These are phyloP conservation scores for Scolopax bukidnonensis DNA, from an alignment of 2,797 vertebrate genomes.

Conservation along the genomic window DNA sequence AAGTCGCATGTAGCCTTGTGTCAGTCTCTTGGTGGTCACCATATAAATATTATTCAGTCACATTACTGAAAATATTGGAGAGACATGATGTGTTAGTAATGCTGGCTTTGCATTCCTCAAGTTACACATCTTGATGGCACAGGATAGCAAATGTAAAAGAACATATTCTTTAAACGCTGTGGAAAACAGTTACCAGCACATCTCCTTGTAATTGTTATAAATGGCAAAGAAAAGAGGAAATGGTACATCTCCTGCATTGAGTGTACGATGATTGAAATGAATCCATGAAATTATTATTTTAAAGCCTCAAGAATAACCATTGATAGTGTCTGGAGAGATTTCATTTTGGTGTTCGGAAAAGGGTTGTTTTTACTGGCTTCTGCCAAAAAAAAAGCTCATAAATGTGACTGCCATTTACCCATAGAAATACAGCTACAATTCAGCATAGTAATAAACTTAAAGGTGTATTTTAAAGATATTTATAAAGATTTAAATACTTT, in stretches of 20 bases:
- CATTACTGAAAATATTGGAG: background rate
- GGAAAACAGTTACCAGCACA: background rate
- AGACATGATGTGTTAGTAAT: background rate
- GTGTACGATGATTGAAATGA: background rate
- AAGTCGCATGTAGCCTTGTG: background rate
- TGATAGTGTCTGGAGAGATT: background rate
- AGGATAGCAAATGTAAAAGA: background rate
- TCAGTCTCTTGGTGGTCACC: background rate
- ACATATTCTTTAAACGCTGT: background rate
- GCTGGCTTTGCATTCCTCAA: background rate
- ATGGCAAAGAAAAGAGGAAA: background rate
- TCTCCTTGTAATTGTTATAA: background rate
- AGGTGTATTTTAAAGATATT: background rate
- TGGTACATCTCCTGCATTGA: background rate
- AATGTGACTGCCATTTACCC: background rate
- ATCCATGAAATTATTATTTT: background rate
- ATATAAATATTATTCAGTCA: background rate
- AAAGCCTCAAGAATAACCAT: background rate
- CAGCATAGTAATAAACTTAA: background rate
- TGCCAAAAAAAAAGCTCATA: background rate
- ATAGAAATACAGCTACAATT: slow-evolving; percentile 15
- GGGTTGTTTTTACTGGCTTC: background rate
- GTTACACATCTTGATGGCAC: background rate
- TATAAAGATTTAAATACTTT: slow-evolving; percentile 21
- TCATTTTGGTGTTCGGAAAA: background rate